Evolutionary conservation across 2,113 vertebrate species (phyloP).

Genomic region (Pholis gunnellus): DNA sequence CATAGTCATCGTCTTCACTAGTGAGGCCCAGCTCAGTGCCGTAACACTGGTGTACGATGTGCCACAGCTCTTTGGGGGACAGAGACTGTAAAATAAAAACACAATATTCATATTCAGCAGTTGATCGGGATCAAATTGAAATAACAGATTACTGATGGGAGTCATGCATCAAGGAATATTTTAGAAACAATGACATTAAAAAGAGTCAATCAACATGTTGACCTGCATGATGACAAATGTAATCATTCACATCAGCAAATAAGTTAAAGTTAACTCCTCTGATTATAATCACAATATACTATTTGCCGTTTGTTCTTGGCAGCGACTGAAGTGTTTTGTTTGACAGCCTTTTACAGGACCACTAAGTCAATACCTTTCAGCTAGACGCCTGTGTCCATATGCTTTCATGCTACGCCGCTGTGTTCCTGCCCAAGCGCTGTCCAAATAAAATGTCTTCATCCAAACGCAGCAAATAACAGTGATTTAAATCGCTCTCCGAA

Average conservation of each 20-base stretch:
- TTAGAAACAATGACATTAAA: neutral
- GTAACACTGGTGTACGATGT: constrained; percentile 94
- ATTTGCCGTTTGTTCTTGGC: neutral
- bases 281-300: neutral
- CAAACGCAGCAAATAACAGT: constrained; percentile 49
- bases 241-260: neutral
- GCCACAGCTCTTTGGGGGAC: constrained; percentile 92
- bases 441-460: constrained; percentile 29
- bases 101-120: neutral
- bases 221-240: neutral
- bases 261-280: neutral
- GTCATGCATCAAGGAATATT: neutral
- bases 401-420: neutral
- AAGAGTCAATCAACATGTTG: neutral
- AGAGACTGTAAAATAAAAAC: constrained; percentile 82
- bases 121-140: neutral
- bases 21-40: constrained; percentile 93
- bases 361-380: neutral
- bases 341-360: neutral
- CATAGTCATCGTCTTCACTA: constrained; percentile 94
- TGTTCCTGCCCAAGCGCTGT: neutral
- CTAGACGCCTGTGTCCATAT: neutral
- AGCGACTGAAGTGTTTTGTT: neutral
- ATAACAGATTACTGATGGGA: neutral
- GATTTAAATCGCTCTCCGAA: constrained; percentile 31